A percentile compares a stretch with the other conserved stretches of the same genome.
These are phyloP conservation scores for Poeciliopsis turrubarensis DNA, from an alignment of 2,113 vertebrate genomes.

Conservation along the genomic window DNA sequence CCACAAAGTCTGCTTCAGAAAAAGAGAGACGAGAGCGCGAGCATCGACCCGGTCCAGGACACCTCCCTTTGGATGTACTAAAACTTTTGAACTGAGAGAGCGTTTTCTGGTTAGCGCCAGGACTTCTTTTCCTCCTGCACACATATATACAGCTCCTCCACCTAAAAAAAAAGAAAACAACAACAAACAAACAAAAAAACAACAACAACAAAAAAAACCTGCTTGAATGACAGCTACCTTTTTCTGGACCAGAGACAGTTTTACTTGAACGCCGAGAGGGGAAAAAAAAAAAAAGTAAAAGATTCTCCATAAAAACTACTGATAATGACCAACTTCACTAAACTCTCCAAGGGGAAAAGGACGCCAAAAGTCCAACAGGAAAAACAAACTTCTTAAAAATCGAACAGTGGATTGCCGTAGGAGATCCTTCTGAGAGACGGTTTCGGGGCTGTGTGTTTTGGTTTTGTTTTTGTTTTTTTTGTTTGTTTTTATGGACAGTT, in stretches of 20 bases:
- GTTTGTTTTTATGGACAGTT: slow-evolving; percentile 51
- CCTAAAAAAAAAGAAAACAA: slow-evolving; percentile 5
- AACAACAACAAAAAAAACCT: slow-evolving; percentile 25
- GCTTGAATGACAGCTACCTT: slow-evolving; percentile 77
- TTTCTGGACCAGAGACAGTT: slow-evolving; percentile 73
- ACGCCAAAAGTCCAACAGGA: slow-evolving; percentile 68
- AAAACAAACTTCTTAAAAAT: slow-evolving; percentile 66
- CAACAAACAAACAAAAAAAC: slow-evolving; percentile 6
- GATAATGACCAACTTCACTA: slow-evolving; percentile 64
- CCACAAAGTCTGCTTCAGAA: slow-evolving; percentile 73
- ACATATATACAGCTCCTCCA: slow-evolving; percentile 64
- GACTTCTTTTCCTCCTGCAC: slow-evolving; percentile 71
- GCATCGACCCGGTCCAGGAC: slow-evolving; percentile 56
- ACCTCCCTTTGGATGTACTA: slow-evolving; percentile 72
- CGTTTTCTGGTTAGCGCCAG: slow-evolving; percentile 70
- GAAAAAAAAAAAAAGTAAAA: slow-evolving; percentile 69
- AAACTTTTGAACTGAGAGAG: slow-evolving; percentile 75
- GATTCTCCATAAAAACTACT: slow-evolving; percentile 60
- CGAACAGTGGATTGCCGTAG: slow-evolving; percentile 68
- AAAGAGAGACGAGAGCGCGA: slow-evolving; percentile 50
- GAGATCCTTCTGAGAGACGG: slow-evolving; percentile 69
- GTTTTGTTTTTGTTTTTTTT: slow-evolving; percentile 11
- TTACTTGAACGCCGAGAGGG: slow-evolving; percentile 70
- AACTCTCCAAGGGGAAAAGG: slow-evolving; percentile 65
- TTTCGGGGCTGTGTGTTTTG: slow-evolving; percentile 14